phyloP scores from a whole-genome alignment of 2,797 vertebrate species.

The Pseudochirops cupreus region DNA sequence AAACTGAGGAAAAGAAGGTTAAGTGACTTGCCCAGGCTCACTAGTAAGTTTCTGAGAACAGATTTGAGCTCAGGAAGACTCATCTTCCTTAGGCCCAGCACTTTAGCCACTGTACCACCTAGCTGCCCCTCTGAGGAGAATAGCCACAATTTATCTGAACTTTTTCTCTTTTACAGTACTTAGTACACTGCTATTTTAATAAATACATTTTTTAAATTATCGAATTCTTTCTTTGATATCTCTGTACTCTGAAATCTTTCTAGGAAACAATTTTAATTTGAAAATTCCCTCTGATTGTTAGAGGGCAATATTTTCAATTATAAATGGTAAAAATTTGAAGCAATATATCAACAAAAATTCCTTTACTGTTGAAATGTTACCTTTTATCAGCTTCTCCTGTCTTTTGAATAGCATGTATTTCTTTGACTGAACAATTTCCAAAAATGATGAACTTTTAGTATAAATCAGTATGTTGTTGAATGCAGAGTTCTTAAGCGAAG shows the following conservation, averaged over 20 bases:
- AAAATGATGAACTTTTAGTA: background rate
- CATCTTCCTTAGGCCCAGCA: background rate
- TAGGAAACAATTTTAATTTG: constrained; percentile 24
- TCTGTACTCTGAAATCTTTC: background rate
- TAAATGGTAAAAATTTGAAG: background rate
- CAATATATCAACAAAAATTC: background rate
- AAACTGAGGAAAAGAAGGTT: background rate
- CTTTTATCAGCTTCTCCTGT: background rate
- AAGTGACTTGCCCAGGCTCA: background rate
- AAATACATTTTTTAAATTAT: background rate
- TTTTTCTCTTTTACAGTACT: background rate
- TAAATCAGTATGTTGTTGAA: background rate
- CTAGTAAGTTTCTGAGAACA: background rate
- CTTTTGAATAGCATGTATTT: background rate
- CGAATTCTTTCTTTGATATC: background rate
- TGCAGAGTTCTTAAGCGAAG: background rate
- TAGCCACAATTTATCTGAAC: background rate
- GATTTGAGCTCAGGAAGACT: background rate
- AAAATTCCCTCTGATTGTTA: background rate
- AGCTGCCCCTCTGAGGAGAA: background rate
- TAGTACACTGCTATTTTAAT: background rate
- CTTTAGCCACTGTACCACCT: background rate
- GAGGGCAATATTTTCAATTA: background rate
- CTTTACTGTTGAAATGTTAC: background rate
- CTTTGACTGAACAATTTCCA: background rate